Evolutionary conservation across 2,888 invertebrate genomes (phyloP).

Genomic region (Cartodere bifasciata): DNA sequence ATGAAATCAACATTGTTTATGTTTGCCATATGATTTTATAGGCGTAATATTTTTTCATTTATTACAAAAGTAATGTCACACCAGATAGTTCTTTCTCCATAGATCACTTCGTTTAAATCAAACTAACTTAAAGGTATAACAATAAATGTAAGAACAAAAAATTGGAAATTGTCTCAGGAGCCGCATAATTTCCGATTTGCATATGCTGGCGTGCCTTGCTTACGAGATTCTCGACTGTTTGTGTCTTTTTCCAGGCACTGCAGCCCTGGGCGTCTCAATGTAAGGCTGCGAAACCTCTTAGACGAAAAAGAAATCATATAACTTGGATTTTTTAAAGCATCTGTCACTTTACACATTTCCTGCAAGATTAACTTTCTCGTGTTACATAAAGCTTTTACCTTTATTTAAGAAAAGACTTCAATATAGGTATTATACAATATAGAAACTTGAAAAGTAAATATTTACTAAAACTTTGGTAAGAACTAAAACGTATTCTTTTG

Average conservation of each 20-base stretch:
- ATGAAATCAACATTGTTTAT: too few species aligned
- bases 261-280: neutral
- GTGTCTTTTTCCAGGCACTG: neutral
- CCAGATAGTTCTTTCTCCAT: too few species aligned
- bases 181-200: constrained; percentile 22
- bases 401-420: too few species aligned
- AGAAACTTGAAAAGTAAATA: too few species aligned
- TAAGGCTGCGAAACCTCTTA: constrained; percentile 2
- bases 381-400: constrained; percentile 3
- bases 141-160: constrained; percentile 22
- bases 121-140: constrained; percentile 15
- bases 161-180: constrained; percentile 19
- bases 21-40: too few species aligned
- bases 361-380: constrained; percentile 7
- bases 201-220: constrained; percentile 16
- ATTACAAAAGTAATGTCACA: too few species aligned
- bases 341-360: constrained; percentile 7
- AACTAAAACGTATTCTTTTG: too few species aligned
- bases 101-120: too few species aligned
- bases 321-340: constrained; percentile 7
- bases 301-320: neutral
- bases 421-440: too few species aligned
- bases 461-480: too few species aligned
- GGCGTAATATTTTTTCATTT: too few species aligned
- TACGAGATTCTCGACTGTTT: neutral